Percentiles rank a stretch among this genome's conserved stretches.
These are phyloP conservation scores for Bombus waltoni DNA, from an alignment of 1,140 invertebrate genomes.

Conservation along the genomic window DNA sequence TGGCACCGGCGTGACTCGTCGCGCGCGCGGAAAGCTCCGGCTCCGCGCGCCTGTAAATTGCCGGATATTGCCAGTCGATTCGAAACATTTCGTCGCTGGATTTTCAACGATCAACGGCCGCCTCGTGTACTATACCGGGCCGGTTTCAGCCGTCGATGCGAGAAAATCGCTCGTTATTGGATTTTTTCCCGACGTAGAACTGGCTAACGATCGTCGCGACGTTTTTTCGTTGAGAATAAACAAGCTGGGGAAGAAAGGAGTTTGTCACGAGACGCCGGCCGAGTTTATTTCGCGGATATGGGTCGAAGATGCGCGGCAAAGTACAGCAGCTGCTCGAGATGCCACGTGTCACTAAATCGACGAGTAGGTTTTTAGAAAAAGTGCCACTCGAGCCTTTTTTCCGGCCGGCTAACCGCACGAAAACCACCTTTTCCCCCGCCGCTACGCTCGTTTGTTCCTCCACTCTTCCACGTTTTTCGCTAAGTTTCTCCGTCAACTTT, in stretches of 20 bases:
- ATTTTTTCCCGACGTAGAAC: not conserved
- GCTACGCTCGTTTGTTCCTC: too few species aligned
- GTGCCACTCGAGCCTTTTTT: constrained; percentile 35
- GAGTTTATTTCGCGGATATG: not conserved
- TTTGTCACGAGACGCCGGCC: not conserved
- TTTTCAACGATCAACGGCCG: constrained; percentile 18
- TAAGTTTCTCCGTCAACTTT: not conserved
- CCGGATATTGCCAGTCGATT: constrained; percentile 64
- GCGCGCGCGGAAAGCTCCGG: constrained; percentile 29
- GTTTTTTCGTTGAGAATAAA: not conserved
- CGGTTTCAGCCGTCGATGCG: not conserved
- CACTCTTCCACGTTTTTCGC: too few species aligned
- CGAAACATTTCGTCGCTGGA: constrained; percentile 41
- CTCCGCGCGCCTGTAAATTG: constrained; percentile 43
- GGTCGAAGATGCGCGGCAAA: constrained; percentile 12
- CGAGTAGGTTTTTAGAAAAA: constrained; percentile 33
- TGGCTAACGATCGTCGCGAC: too few species aligned
- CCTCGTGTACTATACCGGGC: not conserved
- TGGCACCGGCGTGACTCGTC: not conserved
- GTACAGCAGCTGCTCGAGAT: not conserved
- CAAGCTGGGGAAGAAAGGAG: not conserved
- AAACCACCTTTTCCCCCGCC: not conserved
- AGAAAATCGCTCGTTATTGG: not conserved
- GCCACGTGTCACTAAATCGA: constrained; percentile 24
- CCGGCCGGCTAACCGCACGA: not conserved